Evolutionary conservation across 2,888 invertebrate genomes (phyloP), one percentile per base, ranked within the genome.

Genomic region (Hylaea fasciaria): DNA sequence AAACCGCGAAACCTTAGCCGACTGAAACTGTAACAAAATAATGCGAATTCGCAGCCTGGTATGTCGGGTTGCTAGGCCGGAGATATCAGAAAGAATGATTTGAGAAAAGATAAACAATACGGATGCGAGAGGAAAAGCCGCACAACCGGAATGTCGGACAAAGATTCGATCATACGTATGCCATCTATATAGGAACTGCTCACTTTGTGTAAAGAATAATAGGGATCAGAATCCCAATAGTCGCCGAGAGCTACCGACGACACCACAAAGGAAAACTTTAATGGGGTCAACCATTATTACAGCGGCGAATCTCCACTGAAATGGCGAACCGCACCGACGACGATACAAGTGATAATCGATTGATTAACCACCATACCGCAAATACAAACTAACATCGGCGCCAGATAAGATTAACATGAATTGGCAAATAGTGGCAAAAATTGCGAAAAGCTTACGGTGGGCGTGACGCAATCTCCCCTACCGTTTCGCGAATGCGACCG

Each of bases 341-440:
- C 44, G 37, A 14, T 44, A 40, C 43, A 16, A 13, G 13, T 32
- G 49, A 45, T 59, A 54, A 49, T 59, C 59, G 49, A 59, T 49
- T 50, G 59, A 59, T 54, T 54, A 59, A 44, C 43, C 53, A 55
- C 17, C 56, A 37, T 29, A 13, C 44, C 47, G 51, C 55, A 53
- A 52, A 64, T 44, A 47, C 53, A 39, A 54, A 49, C 51, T 28
- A 43, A 53, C 49, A 5, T 2, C 14, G 44, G 32, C 37, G 22
- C 28, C 47, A 43, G 62, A 63, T 63, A 62, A 65, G 43, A 66
- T 53, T 48, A 49, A 44, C 5, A 22, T 2, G 22, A 22, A 54
- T 54, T 41, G 13, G n/a, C 50, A 45, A 61, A 52, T 53, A 39
- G 41, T n/a, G 49, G n/a, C 45, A 47, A 50, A 52, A 39, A 53